Conservation (phyloP, 2,113 vertebrate species). For the Cyprinodon variegatus region DNA sequence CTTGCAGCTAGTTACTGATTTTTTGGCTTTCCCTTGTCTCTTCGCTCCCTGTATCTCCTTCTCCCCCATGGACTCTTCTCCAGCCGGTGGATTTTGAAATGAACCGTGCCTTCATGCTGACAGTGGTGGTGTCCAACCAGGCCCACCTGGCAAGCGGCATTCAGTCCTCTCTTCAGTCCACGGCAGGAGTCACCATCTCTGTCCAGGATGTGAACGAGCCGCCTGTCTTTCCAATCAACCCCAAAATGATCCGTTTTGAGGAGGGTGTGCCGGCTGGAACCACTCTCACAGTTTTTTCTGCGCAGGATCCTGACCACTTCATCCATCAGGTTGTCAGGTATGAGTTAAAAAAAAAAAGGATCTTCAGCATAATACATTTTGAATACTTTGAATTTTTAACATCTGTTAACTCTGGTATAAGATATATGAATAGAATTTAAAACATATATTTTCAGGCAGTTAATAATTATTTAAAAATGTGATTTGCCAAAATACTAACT, state of each 20-base stretch:
- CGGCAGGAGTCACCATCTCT: slow-evolving; percentile 94
- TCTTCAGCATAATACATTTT: neutral
- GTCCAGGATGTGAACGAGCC: slow-evolving; percentile 94
- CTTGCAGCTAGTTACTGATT: slow-evolving; percentile 36
- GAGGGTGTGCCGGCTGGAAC: slow-evolving; percentile 91
- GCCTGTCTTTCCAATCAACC: slow-evolving; percentile 91
- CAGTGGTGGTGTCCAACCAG: slow-evolving; percentile 96
- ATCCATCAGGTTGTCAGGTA: slow-evolving; percentile 93
- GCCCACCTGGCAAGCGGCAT: slow-evolving; percentile 94
- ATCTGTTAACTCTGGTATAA: no score
- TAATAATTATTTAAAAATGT: no score
- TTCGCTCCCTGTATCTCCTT: neutral
- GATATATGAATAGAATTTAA: no score
- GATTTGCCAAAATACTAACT: no score
- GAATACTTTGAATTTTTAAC: neutral
- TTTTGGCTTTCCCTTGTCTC: slow-evolving; percentile 5
- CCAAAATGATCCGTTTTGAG: slow-evolving; percentile 92
- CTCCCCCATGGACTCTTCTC: neutral
- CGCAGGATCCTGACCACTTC: slow-evolving; percentile 84
- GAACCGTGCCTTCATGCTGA: slow-evolving; percentile 96
- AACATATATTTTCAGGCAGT: no score
- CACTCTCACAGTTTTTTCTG: slow-evolving; percentile 86
- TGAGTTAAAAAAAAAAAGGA: neutral
- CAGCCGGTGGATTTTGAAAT: slow-evolving; percentile 97
- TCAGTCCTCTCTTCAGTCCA: slow-evolving; percentile 95